Evolutionary conservation across 2,888 invertebrate species (phyloP).

Genomic region (Anarsia innoxiella): DNA sequence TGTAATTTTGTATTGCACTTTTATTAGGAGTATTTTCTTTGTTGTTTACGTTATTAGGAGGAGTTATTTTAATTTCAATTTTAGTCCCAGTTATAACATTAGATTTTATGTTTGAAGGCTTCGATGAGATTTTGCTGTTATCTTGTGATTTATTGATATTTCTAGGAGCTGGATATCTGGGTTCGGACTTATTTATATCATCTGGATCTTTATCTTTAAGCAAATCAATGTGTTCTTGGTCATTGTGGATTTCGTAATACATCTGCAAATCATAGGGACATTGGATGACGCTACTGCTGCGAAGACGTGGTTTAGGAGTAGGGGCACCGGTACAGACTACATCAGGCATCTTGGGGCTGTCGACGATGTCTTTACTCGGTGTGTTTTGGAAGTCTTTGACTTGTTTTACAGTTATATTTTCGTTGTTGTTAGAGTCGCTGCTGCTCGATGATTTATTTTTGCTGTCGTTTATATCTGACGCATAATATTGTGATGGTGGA

Average conservation of each 20-base stretch:
- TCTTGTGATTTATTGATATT: conserved; percentile 44
- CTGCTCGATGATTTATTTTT: conserved; percentile 56
- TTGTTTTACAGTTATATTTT: conserved; percentile 63
- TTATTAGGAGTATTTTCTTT: conserved; percentile 48
- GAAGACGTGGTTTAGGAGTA: conserved; percentile 56
- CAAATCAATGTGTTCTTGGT: conserved; percentile 60
- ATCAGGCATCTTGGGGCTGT: conserved; percentile 36
- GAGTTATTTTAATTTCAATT: conserved; percentile 34
- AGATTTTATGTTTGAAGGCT: conserved; percentile 29
- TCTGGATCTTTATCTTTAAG: conserved; percentile 53
- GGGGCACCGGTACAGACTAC: conserved; percentile 33
- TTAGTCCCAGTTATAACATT: conserved; percentile 32
- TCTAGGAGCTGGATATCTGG: conserved; percentile 46
- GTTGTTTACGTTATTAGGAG: conserved; percentile 39
- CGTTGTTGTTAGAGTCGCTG: conserved; percentile 65
- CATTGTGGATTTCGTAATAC: conserved; percentile 66
- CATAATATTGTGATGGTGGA: conserved; percentile 62
- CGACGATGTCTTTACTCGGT: conserved; percentile 45
- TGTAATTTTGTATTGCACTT: conserved; percentile 64
- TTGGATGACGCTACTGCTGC: conserved; percentile 69
- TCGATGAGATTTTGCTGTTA: conserved; percentile 32
- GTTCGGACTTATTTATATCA: conserved; percentile 32
- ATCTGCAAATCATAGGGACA: conserved; percentile 70
- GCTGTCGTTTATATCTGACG: conserved; percentile 39
- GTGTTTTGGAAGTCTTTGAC: conserved; percentile 58